These are phyloP conservation scores for Sphaeridia pumilis DNA, from an alignment of 2,888 invertebrate species.

Conservation along the genomic window DNA sequence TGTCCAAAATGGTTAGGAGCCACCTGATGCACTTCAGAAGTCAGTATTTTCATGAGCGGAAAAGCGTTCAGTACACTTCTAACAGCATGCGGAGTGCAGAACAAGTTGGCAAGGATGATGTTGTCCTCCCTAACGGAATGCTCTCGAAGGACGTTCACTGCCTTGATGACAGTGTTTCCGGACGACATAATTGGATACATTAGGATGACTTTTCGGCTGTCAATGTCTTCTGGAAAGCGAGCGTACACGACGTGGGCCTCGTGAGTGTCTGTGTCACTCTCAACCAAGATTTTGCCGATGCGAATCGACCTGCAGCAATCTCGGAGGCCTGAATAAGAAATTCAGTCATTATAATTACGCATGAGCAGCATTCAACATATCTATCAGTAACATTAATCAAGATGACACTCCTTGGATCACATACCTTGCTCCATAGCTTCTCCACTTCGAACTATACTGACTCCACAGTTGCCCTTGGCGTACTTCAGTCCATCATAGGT, in stretches of 20 bases:
- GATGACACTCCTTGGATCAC: background rate
- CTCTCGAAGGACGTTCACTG: conserved; percentile 84
- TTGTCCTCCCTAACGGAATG: conserved; percentile 88
- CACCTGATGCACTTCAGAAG: conserved; percentile 86
- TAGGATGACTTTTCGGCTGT: conserved; percentile 76
- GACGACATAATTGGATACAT: conserved; percentile 99
- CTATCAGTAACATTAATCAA: background rate
- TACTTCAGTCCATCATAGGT: conserved; percentile 86
- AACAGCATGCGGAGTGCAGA: conserved; percentile 86
- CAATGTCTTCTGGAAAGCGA: conserved; percentile 92
- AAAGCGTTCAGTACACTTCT: conserved; percentile 71
- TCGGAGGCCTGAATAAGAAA: conserved; percentile 53
- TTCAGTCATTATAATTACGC: background rate
- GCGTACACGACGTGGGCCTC: conserved; percentile 95
- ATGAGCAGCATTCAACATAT: background rate
- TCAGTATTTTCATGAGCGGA: conserved; percentile 85
- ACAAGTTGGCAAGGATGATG: conserved; percentile 92
- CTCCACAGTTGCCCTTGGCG: conserved; percentile 95
- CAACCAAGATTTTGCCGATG: conserved; percentile 95
- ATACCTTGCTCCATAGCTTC: conserved; percentile 87
- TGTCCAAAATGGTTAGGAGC: conserved; percentile 97
- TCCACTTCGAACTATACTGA: conserved; percentile 73
- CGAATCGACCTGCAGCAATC: conserved; percentile 88
- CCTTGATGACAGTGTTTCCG: conserved; percentile 87
- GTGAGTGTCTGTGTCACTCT: conserved; percentile 90